These are phyloP conservation scores for Margaritifera margaritifera DNA, from an alignment of 2,888 invertebrate species.

Conservation along the genomic window DNA sequence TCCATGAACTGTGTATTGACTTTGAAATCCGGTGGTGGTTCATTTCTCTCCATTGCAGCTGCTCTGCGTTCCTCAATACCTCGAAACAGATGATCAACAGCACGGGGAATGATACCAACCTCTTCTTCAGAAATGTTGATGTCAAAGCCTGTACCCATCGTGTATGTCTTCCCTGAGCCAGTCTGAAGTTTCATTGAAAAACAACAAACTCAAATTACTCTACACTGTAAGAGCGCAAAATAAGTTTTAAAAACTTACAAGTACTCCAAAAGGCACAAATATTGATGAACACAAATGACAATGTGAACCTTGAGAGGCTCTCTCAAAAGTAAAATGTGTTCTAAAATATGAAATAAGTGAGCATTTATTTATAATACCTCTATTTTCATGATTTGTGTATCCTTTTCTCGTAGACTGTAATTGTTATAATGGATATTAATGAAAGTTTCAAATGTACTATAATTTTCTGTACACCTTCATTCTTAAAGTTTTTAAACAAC, in stretches of 20 bases:
- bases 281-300: not conserved
- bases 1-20: conserved; percentile 93
- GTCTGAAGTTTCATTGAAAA: conserved; percentile 78
- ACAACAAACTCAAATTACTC: not conserved
- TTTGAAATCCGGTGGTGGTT: conserved; percentile 83
- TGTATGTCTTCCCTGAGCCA: conserved; percentile 98
- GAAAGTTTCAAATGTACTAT: no score
- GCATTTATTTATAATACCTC: no score
- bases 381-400: no score
- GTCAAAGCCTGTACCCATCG: conserved; percentile 99
- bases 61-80: conserved; percentile 76
- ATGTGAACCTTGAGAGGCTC: not conserved
- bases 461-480: no score
- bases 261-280: not conserved
- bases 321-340: no score
- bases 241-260: not conserved
- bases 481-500: no score
- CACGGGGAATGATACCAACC: conserved; percentile 94
- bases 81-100: conserved; percentile 92
- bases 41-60: conserved; percentile 78
- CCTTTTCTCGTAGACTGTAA: no score
- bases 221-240: not conserved
- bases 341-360: no score
- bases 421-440: no score
- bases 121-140: conserved; percentile 77